Percentiles rank a stretch among this genome's conserved stretches.
Evolutionary conservation across 2,888 invertebrate genomes (phyloP).

Genomic region (Lepidochitona cinerea): DNA sequence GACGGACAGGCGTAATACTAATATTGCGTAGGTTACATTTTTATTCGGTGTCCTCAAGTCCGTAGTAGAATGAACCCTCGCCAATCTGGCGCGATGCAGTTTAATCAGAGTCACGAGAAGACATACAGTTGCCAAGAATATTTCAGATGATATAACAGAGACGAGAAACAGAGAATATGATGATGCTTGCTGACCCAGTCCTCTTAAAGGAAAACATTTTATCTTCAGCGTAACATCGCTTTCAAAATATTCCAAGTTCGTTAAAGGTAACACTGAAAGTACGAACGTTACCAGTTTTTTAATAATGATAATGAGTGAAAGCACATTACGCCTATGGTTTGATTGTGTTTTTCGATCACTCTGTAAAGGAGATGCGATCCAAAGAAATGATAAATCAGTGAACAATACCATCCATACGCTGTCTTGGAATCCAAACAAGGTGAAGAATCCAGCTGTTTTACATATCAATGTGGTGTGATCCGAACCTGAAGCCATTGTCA

Average conservation of each 20-base stretch:
- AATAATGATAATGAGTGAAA: constrained; percentile 44
- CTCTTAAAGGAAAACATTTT: constrained; percentile 47
- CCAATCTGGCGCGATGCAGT: too few relatives aligned
- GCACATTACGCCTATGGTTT: constrained; percentile 33
- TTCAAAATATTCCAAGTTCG: constrained; percentile 42
- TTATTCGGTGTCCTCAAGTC: too few relatives aligned
- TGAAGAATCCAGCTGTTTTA: constrained; percentile 44
- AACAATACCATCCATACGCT: constrained; percentile 41
- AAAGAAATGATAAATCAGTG: constrained; percentile 44
- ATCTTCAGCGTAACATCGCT: constrained; percentile 29
- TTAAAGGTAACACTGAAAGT: constrained; percentile 45
- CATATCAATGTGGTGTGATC: constrained; percentile 15
- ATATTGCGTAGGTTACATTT: too few relatives aligned
- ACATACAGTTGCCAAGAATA: too few relatives aligned
- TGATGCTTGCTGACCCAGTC: constrained; percentile 39
- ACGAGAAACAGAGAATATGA: constrained; percentile 44
- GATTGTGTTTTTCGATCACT: background rate
- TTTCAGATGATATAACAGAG: constrained; percentile 44
- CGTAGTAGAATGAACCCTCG: too few relatives aligned
- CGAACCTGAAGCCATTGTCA: background rate
- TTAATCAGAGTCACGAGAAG: too few relatives aligned
- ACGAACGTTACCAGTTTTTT: constrained; percentile 42
- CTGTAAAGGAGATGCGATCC: constrained; percentile 32
- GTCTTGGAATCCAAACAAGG: constrained; percentile 50
- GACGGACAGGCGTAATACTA: too few relatives aligned